A percentile compares a stretch with the other conserved stretches of the same genome.
Evolutionary conservation across 2,113 vertebrate species (phyloP).

Genomic region (Plotosus lineatus): DNA sequence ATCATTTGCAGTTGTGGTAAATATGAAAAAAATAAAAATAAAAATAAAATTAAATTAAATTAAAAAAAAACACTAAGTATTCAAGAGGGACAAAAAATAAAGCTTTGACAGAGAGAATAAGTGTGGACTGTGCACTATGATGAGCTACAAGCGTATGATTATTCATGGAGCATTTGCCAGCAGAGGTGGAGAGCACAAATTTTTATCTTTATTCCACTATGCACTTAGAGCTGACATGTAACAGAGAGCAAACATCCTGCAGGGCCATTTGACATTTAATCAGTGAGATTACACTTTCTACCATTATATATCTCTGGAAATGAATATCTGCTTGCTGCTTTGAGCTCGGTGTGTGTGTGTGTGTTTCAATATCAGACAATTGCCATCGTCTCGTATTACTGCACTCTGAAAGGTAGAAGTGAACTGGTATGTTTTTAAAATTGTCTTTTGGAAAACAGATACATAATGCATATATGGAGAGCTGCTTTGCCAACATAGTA

Average conservation of each 20-base stretch:
- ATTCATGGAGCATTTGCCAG: conserved; percentile 42
- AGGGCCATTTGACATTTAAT: conserved; percentile 17
- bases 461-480: background rate
- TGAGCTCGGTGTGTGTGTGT: background rate
- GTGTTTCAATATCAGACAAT: conserved; percentile 4
- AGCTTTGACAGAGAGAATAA: background rate
- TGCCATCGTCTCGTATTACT: background rate
- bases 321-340: background rate
- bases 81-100: background rate
- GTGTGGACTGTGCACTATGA: conserved; percentile 46
- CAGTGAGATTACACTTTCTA: background rate
- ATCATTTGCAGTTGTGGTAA: background rate
- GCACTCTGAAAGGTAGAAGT: background rate
- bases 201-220: conserved; percentile 56
- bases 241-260: conserved; percentile 60
- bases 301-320: conserved; percentile 14
- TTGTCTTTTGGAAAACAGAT: no score
- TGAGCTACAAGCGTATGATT: conserved; percentile 26
- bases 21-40: background rate
- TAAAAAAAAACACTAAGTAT: background rate
- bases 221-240: conserved; percentile 49
- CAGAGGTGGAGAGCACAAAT: conserved; percentile 11
- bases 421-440: background rate
- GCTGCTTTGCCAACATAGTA: background rate
- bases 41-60: no score